phyloP scores from a whole-genome alignment of 2,113 vertebrate genomes.

The Lonchura striata region DNA sequence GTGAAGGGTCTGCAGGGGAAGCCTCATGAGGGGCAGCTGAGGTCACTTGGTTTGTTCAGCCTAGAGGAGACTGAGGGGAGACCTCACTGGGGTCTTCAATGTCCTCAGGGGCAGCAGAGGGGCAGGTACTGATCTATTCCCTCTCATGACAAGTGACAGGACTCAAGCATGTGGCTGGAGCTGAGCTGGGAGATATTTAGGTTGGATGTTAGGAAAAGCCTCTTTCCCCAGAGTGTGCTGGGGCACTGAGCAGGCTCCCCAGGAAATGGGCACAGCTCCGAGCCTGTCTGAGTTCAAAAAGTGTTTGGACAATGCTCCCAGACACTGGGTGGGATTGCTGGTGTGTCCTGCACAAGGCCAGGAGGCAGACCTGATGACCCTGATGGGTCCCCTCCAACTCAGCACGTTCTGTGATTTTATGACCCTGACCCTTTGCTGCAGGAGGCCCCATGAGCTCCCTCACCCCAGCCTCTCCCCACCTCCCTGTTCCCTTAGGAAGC shows the following conservation, averaged over 20 bases:
- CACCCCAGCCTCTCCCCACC: background rate
- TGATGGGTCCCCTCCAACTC: background rate
- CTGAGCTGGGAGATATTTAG: background rate
- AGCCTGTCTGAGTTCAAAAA: background rate
- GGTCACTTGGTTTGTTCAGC: background rate
- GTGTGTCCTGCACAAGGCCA: background rate
- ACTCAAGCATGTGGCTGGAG: background rate
- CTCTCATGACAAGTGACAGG: background rate
- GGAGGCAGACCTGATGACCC: no score
- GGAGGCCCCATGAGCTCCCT: background rate
- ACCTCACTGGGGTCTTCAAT: background rate
- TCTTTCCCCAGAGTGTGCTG: background rate
- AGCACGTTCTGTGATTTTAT: background rate
- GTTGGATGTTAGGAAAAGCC: background rate
- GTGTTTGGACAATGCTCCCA: fast-evolving
- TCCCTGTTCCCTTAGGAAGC: background rate
- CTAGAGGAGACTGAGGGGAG: background rate
- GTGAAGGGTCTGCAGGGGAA: background rate
- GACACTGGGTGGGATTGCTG: background rate
- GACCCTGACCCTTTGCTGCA: background rate
- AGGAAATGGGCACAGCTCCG: background rate
- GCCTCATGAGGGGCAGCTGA: background rate
- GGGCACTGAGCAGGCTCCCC: background rate
- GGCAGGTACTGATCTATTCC: background rate
- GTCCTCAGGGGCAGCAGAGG: background rate